A percentile compares a stretch with the other conserved stretches of the same genome.
Conservation (phyloP, 2,113 vertebrate genomes). For the Rafetus swinhoei region DNA sequence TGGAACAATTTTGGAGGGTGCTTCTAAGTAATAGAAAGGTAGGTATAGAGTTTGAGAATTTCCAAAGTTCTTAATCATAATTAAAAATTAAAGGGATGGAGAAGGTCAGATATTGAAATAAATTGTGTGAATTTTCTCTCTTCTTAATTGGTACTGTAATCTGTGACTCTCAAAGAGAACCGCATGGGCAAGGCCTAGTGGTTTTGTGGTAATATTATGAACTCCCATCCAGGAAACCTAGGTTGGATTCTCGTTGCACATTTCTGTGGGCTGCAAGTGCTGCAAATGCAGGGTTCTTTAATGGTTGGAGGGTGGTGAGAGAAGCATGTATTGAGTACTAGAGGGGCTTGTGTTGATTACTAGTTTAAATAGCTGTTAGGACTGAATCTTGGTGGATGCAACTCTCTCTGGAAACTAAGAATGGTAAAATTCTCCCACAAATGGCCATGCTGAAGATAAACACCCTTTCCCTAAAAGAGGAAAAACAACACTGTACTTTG, state of each 20-base stretch:
- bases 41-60: not conserved
- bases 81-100: not conserved
- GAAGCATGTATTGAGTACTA: not conserved
- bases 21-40: not conserved
- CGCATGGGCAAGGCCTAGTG: not conserved
- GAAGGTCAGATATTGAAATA: not conserved
- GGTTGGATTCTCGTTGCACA: not conserved
- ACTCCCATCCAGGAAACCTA: not conserved
- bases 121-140: not conserved
- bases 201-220: slow-evolving; percentile 30
- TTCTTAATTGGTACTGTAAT: rapidly evolving
- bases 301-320: not conserved
- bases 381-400: not conserved
- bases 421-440: not conserved
- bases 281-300: not conserved
- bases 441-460: not conserved
- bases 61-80: not conserved
- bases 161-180: not conserved
- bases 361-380: not conserved
- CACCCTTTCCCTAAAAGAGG: slow-evolving; percentile 8
- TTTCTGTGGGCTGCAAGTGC: not conserved
- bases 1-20: not conserved
- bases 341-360: not conserved
- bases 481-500: slow-evolving; percentile 13
- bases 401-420: slow-evolving; percentile 6